A percentile compares a stretch with the other conserved stretches of the same genome.
Conservation (phyloP, 2,797 vertebrate genomes). For the Champsocephalus esox region DNA sequence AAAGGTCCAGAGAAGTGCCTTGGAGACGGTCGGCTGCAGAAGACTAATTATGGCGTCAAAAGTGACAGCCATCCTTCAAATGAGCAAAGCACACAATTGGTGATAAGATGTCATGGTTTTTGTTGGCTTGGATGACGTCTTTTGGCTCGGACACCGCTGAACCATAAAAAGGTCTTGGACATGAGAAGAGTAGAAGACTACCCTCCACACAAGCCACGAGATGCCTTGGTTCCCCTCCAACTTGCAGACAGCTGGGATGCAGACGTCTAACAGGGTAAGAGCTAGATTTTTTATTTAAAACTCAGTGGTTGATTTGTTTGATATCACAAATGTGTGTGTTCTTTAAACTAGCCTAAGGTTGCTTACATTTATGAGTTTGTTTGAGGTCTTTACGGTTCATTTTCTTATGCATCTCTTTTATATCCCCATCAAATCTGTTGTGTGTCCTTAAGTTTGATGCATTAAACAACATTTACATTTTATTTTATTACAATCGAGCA, state of each 20-base stretch:
- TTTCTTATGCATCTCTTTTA: no score
- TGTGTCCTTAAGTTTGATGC: not conserved
- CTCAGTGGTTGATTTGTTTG: not conserved
- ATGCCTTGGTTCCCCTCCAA: conserved; percentile 59
- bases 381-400: not conserved
- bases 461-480: no score
- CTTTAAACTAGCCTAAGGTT: not conserved
- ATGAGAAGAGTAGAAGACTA: conserved; percentile 41
- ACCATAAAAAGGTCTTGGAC: conserved; percentile 62
- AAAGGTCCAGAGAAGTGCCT: conserved; percentile 50
- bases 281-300: not conserved
- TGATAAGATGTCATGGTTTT: conserved; percentile 24
- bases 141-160: conserved; percentile 6
- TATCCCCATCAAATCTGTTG: not conserved
- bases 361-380: not conserved
- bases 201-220: conserved; percentile 36
- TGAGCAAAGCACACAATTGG: conserved; percentile 33
- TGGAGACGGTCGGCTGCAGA: conserved; percentile 63
- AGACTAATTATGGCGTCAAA: conserved; percentile 65
- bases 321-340: not conserved
- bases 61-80: conserved; percentile 36
- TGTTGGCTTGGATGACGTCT: conserved; percentile 55
- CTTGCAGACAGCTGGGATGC: conserved; percentile 51
- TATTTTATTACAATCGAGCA: not conserved
- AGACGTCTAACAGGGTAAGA: conserved; percentile 70